A percentile compares a stretch with the other conserved stretches of the same genome.
Evolutionary conservation across 2,797 vertebrate genomes (phyloP).

Genomic region (Anabacerthia variegaticeps): DNA sequence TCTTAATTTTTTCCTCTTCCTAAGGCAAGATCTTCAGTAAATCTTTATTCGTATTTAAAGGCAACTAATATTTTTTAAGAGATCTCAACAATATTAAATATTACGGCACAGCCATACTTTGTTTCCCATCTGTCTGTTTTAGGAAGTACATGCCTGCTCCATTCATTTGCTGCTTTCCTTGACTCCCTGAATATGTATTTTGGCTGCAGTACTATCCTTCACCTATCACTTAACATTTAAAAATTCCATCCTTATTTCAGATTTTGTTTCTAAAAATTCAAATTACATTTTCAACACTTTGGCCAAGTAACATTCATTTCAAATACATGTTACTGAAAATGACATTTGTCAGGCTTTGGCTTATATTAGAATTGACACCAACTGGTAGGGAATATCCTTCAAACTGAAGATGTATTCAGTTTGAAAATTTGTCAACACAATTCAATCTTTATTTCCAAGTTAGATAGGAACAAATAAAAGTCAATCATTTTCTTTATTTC

Average conservation of each 20-base stretch:
- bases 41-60: not conserved
- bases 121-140: not conserved
- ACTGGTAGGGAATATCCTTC: not conserved
- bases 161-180: not conserved
- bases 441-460: not conserved
- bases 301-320: not conserved
- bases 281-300: not conserved
- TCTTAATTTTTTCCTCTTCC: not conserved
- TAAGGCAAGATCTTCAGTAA: not conserved
- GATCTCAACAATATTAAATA: not conserved
- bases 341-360: not conserved
- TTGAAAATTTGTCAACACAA: not conserved
- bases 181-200: not conserved
- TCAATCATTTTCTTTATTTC: not conserved
- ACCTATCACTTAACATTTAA: not conserved
- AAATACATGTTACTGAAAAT: not conserved
- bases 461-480: not conserved
- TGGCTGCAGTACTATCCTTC: not conserved
- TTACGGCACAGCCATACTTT: not conserved
- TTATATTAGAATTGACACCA: not conserved
- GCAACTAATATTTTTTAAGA: not conserved
- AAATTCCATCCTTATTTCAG: not conserved
- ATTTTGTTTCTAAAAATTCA: not conserved
- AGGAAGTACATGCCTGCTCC: not conserved
- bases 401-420: not conserved